phyloP scores from a whole-genome alignment of 2,888 invertebrate genomes.

The Diarsia brunnea region DNA sequence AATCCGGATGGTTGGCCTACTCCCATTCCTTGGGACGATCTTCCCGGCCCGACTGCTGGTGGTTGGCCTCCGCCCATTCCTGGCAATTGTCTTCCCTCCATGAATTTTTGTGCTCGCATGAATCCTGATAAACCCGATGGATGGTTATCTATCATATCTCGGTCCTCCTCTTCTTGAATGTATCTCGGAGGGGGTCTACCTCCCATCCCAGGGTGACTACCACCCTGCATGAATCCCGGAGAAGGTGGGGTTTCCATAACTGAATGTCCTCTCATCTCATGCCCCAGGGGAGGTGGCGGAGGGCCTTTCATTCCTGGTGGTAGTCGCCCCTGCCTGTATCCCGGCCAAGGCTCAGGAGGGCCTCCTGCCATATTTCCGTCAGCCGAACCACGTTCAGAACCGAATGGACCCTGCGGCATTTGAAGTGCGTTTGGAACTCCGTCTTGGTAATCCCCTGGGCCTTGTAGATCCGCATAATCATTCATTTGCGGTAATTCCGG shows the following conservation, averaged over 20 bases:
- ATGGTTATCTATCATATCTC: background rate
- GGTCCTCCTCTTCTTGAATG: background rate
- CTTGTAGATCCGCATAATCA: background rate
- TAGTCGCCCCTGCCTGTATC: background rate
- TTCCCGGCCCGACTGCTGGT: background rate
- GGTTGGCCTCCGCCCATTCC: background rate
- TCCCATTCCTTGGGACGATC: background rate
- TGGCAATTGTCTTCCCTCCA: background rate
- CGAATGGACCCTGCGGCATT: background rate
- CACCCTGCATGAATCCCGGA: background rate
- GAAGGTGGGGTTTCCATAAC: background rate
- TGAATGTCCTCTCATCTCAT: background rate
- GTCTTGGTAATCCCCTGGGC: background rate
- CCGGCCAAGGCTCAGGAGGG: background rate
- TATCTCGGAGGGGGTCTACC: too few relatives aligned
- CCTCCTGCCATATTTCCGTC: background rate
- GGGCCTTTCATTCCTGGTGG: constrained; percentile 4
- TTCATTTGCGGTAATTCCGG: background rate
- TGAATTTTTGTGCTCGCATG: background rate
- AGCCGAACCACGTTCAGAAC: background rate
- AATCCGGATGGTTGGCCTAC: too few relatives aligned
- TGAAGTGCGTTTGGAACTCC: background rate
- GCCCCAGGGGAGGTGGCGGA: constrained; percentile 6
- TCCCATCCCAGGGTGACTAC: background rate
- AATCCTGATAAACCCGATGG: background rate